A percentile compares a stretch with the other conserved stretches of the same genome.
These are phyloP conservation scores for Drosophila pegasa DNA, from an alignment of 2,888 invertebrate genomes.

Conservation along the genomic window DNA sequence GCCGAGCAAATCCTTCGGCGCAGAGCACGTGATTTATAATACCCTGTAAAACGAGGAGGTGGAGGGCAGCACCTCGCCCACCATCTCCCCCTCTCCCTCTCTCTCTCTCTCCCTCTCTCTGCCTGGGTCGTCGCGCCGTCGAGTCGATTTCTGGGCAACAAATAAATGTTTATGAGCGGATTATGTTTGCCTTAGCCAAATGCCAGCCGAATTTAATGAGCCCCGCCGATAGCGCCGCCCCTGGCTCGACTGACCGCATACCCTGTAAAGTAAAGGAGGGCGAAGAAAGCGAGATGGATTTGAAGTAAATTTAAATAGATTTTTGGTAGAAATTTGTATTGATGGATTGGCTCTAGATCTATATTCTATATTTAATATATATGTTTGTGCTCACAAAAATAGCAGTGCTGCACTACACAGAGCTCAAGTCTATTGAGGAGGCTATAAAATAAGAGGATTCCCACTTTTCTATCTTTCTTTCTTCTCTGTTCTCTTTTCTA, in stretches of 20 bases:
- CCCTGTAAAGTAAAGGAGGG: too few relatives aligned
- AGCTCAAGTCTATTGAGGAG: too few relatives aligned
- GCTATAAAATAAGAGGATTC: too few relatives aligned
- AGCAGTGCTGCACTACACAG: too few relatives aligned
- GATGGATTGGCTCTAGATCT: too few relatives aligned
- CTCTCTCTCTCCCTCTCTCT: background rate
- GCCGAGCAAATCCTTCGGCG: conserved; percentile 40
- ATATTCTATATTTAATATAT: too few relatives aligned
- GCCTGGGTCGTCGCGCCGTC: conserved; percentile 12
- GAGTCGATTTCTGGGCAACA: conserved; percentile 31
- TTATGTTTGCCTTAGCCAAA: conserved; percentile 71
- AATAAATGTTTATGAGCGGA: conserved; percentile 81
- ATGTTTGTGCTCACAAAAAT: too few relatives aligned
- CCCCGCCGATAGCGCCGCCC: conserved; percentile 28
- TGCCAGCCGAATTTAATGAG: conserved; percentile 79
- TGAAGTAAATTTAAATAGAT: too few relatives aligned
- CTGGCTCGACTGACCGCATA: background rate
- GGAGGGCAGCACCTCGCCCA: conserved; percentile 4
- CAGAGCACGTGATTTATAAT: conserved; percentile 46
- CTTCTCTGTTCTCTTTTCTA: too few relatives aligned
- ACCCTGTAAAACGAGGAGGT: conserved; percentile 6
- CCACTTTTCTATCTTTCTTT: too few relatives aligned
- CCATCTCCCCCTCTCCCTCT: background rate
- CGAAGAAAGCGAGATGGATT: too few relatives aligned
- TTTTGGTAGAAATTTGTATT: too few relatives aligned